A percentile compares a stretch with the other conserved stretches of the same genome.
These are phyloP conservation scores for Schizopygopsis pylzovi DNA, from an alignment of 2,797 vertebrate species.

Conservation along the genomic window DNA sequence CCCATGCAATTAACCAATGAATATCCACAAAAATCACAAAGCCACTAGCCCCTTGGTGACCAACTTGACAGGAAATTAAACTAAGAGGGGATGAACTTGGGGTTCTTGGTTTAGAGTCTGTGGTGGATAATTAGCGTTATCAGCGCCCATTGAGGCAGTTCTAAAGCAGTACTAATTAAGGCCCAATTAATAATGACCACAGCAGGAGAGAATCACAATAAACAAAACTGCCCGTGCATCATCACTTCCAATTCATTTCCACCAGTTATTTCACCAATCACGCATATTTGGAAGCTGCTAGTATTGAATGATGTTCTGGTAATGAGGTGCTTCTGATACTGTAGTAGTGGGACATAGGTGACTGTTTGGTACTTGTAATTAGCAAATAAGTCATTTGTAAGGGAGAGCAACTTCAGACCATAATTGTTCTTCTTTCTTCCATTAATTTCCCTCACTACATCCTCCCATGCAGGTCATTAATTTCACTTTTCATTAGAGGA, in stretches of 20 bases:
- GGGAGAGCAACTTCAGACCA: constrained; percentile 57
- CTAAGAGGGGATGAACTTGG: constrained; percentile 17
- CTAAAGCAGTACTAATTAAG: constrained; percentile 53
- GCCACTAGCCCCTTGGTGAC: constrained; percentile 9
- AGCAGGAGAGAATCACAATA: constrained; percentile 17
- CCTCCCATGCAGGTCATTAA: constrained; percentile 74
- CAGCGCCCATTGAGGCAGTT: constrained; percentile 38
- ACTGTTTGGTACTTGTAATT: constrained; percentile 65
- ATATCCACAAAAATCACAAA: constrained; percentile 11
- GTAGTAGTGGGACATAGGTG: constrained; percentile 30
- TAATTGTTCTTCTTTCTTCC: constrained; percentile 64
- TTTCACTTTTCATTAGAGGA: constrained; percentile 80
- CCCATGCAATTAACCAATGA: neutral
- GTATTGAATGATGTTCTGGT: constrained; percentile 4
- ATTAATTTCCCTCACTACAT: constrained; percentile 48
- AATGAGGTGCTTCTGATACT: constrained; percentile 26
- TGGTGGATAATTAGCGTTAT: constrained; percentile 48
- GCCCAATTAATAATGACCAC: constrained; percentile 59
- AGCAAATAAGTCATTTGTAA: constrained; percentile 73
- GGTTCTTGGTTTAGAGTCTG: constrained; percentile 40
- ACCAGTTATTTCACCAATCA: neutral
- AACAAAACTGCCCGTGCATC: constrained; percentile 19
- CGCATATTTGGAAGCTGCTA: neutral
- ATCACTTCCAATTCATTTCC: constrained; percentile 36
- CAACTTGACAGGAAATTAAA: constrained; percentile 43